Evolutionary conservation across 2,113 vertebrate species (phyloP).

Genomic region (Lepisosteus osseus): DNA sequence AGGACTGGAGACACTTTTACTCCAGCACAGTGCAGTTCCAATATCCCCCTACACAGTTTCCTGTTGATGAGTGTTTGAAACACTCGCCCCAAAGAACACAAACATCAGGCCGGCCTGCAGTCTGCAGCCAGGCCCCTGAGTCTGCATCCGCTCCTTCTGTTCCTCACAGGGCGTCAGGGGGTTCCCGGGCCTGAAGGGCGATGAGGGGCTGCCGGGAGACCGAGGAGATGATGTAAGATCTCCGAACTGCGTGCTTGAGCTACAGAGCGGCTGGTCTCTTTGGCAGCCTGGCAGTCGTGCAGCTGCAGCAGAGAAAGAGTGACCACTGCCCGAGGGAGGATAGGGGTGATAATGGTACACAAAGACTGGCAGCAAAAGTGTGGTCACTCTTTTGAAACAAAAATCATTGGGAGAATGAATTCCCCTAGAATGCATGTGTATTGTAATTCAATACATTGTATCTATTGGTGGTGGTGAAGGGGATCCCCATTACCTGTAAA

Average conservation of each 20-base stretch:
- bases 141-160: not conserved
- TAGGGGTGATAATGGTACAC: not conserved
- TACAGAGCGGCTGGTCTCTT: not conserved
- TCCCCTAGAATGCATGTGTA: not conserved
- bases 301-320: too few relatives aligned
- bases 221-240: conserved; percentile 29
- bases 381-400: not conserved
- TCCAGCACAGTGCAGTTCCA: too few relatives aligned
- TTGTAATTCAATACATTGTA: not conserved
- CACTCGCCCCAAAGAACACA: too few relatives aligned
- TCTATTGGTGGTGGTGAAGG: too few relatives aligned
- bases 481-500: too few relatives aligned
- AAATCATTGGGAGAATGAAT: not conserved
- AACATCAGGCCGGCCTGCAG: too few relatives aligned
- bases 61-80: too few relatives aligned
- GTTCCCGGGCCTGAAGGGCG: conserved; percentile 30
- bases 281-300: not conserved
- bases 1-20: not conserved
- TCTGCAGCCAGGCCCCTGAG: not conserved
- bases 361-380: not conserved
- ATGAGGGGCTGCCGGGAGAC: conserved; percentile 25
- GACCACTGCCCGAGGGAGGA: not conserved
- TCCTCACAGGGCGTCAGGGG: conserved; percentile 26
- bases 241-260: too few relatives aligned
- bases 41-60: too few relatives aligned